Percentiles rank a stretch among this genome's conserved stretches.
Evolutionary conservation across 1,140 invertebrate species (phyloP).

Genomic region (Archegozetes longisetosus): DNA sequence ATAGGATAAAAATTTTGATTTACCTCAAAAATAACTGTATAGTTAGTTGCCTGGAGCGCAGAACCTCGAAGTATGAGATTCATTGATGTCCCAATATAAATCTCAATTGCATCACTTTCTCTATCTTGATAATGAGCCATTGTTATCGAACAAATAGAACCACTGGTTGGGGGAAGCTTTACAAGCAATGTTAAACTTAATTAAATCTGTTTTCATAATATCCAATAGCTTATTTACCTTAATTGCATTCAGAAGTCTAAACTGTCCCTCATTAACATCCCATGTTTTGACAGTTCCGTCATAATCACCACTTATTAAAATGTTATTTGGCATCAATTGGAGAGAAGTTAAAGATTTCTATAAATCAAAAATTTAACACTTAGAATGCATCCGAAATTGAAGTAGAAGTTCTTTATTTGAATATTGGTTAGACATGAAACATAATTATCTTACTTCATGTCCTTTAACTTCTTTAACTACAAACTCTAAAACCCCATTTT

Average conservation of each 20-base stretch:
- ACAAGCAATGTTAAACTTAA: too few species aligned
- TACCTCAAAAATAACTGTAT: slow-evolving; percentile 53
- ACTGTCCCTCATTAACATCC: slow-evolving; percentile 4
- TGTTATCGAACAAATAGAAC: background rate
- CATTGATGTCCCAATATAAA: slow-evolving; percentile 78
- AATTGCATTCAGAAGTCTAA: slow-evolving; percentile 9
- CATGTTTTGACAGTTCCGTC: slow-evolving; percentile 12
- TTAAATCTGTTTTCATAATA: too few species aligned
- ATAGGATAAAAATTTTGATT: slow-evolving; percentile 9
- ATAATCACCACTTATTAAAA: slow-evolving; percentile 10
- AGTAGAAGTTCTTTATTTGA: slow-evolving; percentile 37
- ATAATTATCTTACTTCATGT: slow-evolving; percentile 25
- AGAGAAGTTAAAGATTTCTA: background rate
- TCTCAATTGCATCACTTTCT: slow-evolving; percentile 66
- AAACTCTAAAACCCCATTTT: slow-evolving; percentile 41
- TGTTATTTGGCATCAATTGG: background rate
- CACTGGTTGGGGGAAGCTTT: background rate
- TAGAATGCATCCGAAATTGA: background rate
- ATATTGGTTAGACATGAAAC: background rate
- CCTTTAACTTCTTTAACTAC: slow-evolving; percentile 22
- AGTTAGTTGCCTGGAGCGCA: slow-evolving; percentile 50
- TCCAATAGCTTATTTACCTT: background rate
- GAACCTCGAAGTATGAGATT: slow-evolving; percentile 89
- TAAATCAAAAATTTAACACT: background rate
- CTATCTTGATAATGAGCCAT: slow-evolving; percentile 29